These are phyloP conservation scores for Urocynchramus pylzowi DNA, from an alignment of 2,113 vertebrate genomes.

Conservation along the genomic window DNA sequence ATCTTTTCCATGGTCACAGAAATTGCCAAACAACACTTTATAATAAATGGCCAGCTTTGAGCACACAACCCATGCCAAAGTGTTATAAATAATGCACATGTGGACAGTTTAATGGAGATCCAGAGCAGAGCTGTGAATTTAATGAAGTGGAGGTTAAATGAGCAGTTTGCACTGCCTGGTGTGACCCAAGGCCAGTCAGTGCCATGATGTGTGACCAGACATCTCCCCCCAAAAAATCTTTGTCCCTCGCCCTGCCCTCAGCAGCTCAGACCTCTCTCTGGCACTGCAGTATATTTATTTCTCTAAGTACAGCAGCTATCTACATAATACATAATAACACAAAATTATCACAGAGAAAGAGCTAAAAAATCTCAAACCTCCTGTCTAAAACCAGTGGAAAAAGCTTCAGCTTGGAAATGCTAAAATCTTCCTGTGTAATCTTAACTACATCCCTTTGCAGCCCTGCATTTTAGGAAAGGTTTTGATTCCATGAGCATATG, in stretches of 20 bases:
- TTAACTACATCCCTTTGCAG: neutral
- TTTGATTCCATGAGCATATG: neutral
- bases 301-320: neutral
- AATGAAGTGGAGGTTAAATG: neutral
- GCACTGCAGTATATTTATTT: neutral
- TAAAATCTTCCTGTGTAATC: neutral
- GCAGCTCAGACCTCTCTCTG: neutral
- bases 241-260: neutral
- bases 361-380: fast-evolving
- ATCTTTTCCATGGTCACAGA: fast-evolving
- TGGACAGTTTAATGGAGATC: neutral
- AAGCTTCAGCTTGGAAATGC: neutral
- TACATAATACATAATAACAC: neutral
- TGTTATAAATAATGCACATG: neutral
- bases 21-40: neutral
- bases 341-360: neutral
- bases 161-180: neutral
- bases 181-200: neutral
- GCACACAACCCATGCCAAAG: neutral
- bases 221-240: neutral
- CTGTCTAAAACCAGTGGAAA: neutral
- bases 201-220: neutral
- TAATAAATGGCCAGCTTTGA: neutral
- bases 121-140: neutral
- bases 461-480: neutral